Evolutionary conservation across 2,113 vertebrate species (phyloP), one percentile per base, ranked within the genome.

Genomic region (Pitta sordida): DNA sequence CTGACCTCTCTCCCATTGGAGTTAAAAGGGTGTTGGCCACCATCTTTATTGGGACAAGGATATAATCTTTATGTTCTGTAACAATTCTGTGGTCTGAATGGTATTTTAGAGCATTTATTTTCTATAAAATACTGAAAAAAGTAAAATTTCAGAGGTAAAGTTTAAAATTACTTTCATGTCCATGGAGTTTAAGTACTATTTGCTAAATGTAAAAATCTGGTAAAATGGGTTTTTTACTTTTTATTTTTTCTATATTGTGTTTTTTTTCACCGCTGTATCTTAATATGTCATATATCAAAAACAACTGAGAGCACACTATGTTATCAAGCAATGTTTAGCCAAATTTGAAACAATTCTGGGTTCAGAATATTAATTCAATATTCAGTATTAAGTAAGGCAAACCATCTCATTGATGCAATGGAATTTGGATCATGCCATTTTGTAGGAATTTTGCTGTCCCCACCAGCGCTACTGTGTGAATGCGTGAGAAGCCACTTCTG

Each of bases 121-220:
- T 89, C 90, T 87, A 96, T 65, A 91, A 96, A 96, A 96, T 96
- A 85, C 75, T 96, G 89, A 78, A 94, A 93, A 71, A 76, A 68
- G 63, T 93, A 93, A 97, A 94, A 49, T 91, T 97, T 97, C 71
- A 65, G 96, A 97, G 88, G 86, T 94, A 88, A 96, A 97, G 64
- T 77, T 95, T 95, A 82, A 70, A 68, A 93, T 97, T 96, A 89
- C 73, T 95, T 97, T 96, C 91, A 93, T 97, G 93, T 96, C 93
- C 91, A 90, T 60, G 88, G 89, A 88, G 39, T 95, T 95, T 71
- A 96, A 95, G 71, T 95, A 93, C 78, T 83, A 89, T 94, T 92
- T 95, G 82, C 91, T 92, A 97, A 96, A 95, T 97, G 97, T 97
- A 96, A 97, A 95, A 97, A 97, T 83, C 90, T 78, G 96, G 83